Percentiles rank a stretch among this genome's conserved stretches.
phyloP scores from a whole-genome alignment of 2,113 vertebrate genomes.

The Bubalus kerabau region DNA sequence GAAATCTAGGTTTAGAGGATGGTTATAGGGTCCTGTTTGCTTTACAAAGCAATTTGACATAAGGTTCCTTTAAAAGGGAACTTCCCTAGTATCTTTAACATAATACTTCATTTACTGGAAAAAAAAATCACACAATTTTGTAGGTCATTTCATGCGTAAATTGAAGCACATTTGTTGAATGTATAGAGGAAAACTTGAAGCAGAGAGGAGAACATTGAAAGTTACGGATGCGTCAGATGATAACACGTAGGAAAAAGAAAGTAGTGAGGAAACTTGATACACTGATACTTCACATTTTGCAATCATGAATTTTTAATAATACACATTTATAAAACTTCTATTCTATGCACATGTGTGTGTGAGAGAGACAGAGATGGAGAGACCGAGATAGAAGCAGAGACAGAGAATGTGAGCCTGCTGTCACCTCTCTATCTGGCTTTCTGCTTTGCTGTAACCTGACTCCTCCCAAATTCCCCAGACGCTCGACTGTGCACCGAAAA shows the following conservation, averaged over 20 bases:
- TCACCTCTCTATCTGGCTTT: not conserved
- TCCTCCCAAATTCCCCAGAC: not conserved
- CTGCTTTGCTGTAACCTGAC: not conserved
- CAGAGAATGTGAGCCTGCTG: not conserved
- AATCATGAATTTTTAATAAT: slow-evolving; percentile 6
- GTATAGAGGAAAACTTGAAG: not conserved
- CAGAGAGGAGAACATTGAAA: slow-evolving; percentile 12
- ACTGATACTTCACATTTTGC: not conserved
- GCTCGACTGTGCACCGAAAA: not conserved
- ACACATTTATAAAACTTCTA: not conserved
- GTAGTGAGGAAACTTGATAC: not conserved
- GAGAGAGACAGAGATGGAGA: not conserved
- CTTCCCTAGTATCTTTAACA: slow-evolving; percentile 34
- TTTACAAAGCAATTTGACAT: slow-evolving; percentile 65
- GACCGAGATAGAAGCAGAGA: not conserved
- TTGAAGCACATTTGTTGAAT: slow-evolving; percentile 56
- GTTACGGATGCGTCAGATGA: not conserved
- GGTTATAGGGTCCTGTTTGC: slow-evolving; percentile 67
- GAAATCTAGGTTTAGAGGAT: slow-evolving; percentile 64
- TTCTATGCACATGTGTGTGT: not conserved
- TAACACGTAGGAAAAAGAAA: not conserved
- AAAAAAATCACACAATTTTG: slow-evolving; percentile 49
- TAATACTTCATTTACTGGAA: slow-evolving; percentile 60
- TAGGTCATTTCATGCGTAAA: slow-evolving; percentile 59
- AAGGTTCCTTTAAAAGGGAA: slow-evolving; percentile 55